Percentiles rank a stretch among this genome's conserved stretches.
Conservation (phyloP, 2,113 vertebrate genomes). For the Noturus placidus region DNA sequence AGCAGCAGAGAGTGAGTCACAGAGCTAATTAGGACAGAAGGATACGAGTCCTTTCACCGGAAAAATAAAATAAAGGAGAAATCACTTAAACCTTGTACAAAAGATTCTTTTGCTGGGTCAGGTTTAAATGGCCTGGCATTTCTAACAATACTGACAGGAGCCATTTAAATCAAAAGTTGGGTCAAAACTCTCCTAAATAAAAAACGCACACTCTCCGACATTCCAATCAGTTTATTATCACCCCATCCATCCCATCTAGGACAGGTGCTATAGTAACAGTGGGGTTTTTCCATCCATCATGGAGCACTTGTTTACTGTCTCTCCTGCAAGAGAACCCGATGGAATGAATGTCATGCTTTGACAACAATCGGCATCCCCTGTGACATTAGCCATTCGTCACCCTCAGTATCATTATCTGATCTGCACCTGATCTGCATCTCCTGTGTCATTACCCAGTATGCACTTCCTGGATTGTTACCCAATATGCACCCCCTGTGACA, state of each 20-base stretch:
- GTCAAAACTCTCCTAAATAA: not conserved
- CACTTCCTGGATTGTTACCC: not conserved
- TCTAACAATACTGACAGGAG: not conserved
- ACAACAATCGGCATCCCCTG: not conserved
- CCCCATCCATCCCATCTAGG: not conserved
- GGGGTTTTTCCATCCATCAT: not conserved
- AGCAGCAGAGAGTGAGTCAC: slow-evolving; percentile 6
- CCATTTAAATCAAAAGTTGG: not conserved
- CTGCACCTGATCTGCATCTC: not conserved
- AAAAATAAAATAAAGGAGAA: not conserved
- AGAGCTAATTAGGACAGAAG: not conserved
- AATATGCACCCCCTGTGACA: not conserved
- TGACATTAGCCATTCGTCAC: not conserved
- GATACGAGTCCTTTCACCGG: not conserved
- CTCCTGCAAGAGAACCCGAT: not conserved
- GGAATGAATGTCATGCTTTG: not conserved
- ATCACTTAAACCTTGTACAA: not conserved
- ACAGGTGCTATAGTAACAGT: not conserved
- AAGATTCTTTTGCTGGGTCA: not conserved
- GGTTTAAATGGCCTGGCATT: not conserved
- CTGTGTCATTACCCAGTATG: not conserved
- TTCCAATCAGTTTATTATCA: not conserved
- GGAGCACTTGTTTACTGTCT: not conserved
- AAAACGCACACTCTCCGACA: not conserved
- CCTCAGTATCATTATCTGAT: not conserved